Evolutionary conservation across 2,113 vertebrate genomes (phyloP).

Genomic region (Callipepla californica): DNA sequence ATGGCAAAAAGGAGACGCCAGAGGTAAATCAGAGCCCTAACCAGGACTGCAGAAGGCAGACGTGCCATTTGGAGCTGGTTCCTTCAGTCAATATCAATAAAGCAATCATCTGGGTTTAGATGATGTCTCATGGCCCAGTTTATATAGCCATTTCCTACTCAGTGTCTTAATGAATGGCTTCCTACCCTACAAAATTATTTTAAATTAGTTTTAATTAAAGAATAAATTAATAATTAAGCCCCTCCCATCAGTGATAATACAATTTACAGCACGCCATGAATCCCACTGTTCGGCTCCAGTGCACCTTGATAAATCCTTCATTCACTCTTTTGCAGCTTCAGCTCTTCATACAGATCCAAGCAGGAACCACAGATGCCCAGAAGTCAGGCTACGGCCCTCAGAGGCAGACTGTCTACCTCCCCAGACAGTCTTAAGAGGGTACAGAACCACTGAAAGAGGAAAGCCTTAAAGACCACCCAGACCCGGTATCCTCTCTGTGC

Average conservation of each 20-base stretch:
- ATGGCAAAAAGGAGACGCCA: background rate
- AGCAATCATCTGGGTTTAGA: background rate
- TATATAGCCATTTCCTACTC: background rate
- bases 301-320: background rate
- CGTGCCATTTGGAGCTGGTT: background rate
- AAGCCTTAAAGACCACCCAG: background rate
- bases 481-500: background rate
- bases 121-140: background rate
- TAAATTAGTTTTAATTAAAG: constrained; percentile 24
- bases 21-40: background rate
- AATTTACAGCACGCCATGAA: background rate
- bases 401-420: rapidly evolving
- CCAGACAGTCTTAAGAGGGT: background rate
- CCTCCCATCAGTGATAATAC: background rate
- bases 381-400: background rate
- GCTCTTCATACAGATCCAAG: background rate
- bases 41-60: background rate
- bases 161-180: background rate
- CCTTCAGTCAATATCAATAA: background rate
- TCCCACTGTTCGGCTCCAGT: background rate
- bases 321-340: background rate
- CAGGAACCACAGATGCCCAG: rapidly evolving
- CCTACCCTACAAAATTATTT: background rate
- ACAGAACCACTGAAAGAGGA: background rate
- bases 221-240: constrained; percentile 36